Evolutionary conservation across 2,888 invertebrate genomes (phyloP), one percentile per base, ranked within the genome.

Genomic region (Oxyteleia sp.): DNA sequence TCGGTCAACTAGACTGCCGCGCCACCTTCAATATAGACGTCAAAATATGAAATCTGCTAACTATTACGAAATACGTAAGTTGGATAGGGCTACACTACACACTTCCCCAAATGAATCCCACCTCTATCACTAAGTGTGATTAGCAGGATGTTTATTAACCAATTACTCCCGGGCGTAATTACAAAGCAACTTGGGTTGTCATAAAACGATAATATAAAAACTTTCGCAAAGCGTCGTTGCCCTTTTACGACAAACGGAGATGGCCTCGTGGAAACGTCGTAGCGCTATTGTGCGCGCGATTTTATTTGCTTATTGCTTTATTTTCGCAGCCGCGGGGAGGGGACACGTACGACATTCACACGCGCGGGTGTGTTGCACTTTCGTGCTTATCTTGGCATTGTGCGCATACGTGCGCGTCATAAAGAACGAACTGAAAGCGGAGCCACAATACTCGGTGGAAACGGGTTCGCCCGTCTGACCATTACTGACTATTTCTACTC

Each of bases 101-200:
- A n/a, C 23, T 23, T 23, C 3, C 23, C 23, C 2, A 23, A 23
- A 23, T 23, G 23, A 23, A 23, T 2, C 23, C 3, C 23, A 23
- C 23, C 23, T 23, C 5, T 5, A 2, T 4, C 35, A 41, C n/a
- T 88, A 87, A 88, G 90, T 85, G 89, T 88, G 89, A 92, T 91
- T 90, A 91, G 90, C 91, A 88, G 90, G 90, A 92, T 93, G 91
- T 92, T 93, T 92, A 92, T 93, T 91, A 90, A 92, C 90, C 91
- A 91, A 91, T 92, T 91, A 92, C 87, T 86, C 86, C 83, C 84
- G 68, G 84, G 79, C 51, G 89, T 89, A 91, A 91, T 92, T 91
- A 91, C 66, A 43, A 51, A 51, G 57, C 57, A 55, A 66, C 84
- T 71, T 64, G 59, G 61, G 59, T 57, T 8, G 86, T 91, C 91